phyloP scores from a whole-genome alignment of 1,140 invertebrate species.

The Chelonus insularis region DNA sequence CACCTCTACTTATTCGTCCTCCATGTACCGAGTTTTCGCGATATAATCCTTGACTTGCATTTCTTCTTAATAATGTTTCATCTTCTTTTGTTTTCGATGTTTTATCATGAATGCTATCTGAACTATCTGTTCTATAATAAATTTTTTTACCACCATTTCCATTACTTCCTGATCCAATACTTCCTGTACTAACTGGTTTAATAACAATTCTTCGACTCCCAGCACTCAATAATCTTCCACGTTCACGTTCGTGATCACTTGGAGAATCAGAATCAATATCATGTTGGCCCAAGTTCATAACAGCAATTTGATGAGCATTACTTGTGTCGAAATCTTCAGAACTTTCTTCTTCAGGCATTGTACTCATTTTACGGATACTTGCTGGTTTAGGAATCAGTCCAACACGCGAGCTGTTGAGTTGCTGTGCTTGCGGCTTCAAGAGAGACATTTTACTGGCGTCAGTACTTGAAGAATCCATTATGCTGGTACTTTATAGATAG shows the following conservation, averaged over 20 bases:
- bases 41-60: constrained; percentile 11
- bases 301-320: constrained; percentile 28
- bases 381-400: constrained; percentile 28
- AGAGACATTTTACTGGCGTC: constrained; percentile 15
- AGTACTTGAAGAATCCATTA: constrained; percentile 8
- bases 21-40: constrained; percentile 25
- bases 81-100: neutral
- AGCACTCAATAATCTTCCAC: constrained; percentile 38
- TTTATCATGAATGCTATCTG: constrained; percentile 41
- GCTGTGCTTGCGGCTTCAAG: constrained; percentile 19
- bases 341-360: constrained; percentile 48
- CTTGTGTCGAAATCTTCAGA: constrained; percentile 44
- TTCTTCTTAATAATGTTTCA: neutral
- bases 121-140: constrained; percentile 34
- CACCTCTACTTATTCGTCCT: constrained; percentile 29
- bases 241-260: constrained; percentile 39
- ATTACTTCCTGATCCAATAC: neutral
- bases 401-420: constrained; percentile 22
- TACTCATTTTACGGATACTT: constrained; percentile 47
- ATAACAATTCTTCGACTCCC: constrained; percentile 35
- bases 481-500: neutral
- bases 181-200: constrained; percentile 15
- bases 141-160: constrained; percentile 28
- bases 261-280: constrained; percentile 35
- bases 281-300: constrained; percentile 24